These are phyloP conservation scores for Hypsibius dujardini DNA, from an alignment of 1,140 invertebrate species.

Conservation along the genomic window DNA sequence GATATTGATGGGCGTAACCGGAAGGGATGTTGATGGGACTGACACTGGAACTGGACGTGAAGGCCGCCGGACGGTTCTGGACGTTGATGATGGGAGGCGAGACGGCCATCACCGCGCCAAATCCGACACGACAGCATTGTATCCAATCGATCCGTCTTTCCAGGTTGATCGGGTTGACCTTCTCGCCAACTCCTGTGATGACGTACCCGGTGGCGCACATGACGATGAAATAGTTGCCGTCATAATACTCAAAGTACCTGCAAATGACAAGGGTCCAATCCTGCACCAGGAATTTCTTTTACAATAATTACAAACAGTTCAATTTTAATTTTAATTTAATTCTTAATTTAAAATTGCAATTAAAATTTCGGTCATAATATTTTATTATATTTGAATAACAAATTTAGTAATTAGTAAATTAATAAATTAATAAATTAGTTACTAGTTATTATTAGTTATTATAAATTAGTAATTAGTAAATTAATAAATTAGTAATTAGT, in stretches of 20 bases:
- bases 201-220: neutral
- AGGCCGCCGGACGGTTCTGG: neutral
- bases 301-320: too few relatives aligned
- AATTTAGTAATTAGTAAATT: too few relatives aligned
- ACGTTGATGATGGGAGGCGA: constrained; percentile 9
- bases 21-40: neutral
- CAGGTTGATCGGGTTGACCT: neutral
- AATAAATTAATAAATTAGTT: too few relatives aligned
- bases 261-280: too few relatives aligned
- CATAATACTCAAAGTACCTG: constrained; percentile 10
- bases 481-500: too few relatives aligned
- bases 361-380: too few relatives aligned
- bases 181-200: neutral
- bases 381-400: too few relatives aligned
- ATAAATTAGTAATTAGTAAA: too few relatives aligned
- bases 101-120: neutral
- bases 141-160: neutral
- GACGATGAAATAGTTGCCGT: neutral
- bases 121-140: neutral
- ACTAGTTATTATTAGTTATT: too few relatives aligned
- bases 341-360: too few relatives aligned
- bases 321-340: too few relatives aligned
- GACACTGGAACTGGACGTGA: neutral
- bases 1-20: constrained; percentile 5
- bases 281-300: too few relatives aligned